Conservation (phyloP, 2,888 invertebrate species). For the Marronus borbonicus region DNA sequence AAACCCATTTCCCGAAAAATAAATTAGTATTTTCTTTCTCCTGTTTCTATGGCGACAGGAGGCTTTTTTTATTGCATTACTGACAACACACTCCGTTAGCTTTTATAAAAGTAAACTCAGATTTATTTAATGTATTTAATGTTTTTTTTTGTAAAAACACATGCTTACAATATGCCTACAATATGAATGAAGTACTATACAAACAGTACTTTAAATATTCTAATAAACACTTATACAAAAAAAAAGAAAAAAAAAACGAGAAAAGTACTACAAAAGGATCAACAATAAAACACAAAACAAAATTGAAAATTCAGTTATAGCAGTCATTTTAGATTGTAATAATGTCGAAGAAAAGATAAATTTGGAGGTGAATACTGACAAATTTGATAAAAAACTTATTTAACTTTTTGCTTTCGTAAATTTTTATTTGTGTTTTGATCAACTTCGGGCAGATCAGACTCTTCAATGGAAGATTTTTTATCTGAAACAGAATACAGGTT, state of each 20-base stretch:
- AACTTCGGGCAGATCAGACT: constrained; percentile 93
- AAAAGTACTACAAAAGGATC: constrained; percentile 29
- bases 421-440: constrained; percentile 91
- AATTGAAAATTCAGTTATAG: constrained; percentile 2
- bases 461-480: constrained; percentile 73
- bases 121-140: too few species aligned
- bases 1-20: too few species aligned
- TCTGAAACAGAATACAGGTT: constrained; percentile 51
- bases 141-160: neutral
- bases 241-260: constrained; percentile 35
- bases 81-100: too few species aligned
- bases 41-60: too few species aligned
- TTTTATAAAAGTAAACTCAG: too few species aligned
- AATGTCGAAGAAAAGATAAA: neutral
- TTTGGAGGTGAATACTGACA: neutral
- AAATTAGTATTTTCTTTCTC: too few species aligned
- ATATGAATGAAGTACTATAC: constrained; percentile 1
- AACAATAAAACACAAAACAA: constrained; percentile 23
- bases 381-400: constrained; percentile 66
- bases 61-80: too few species aligned
- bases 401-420: constrained; percentile 77
- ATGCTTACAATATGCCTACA: neutral
- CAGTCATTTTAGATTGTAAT: neutral
- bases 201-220: constrained; percentile 10
- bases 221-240: constrained; percentile 30